Base-by-base conservation (phyloP, 2,113 vertebrate species). In the Talpa occidentalis region DNA sequence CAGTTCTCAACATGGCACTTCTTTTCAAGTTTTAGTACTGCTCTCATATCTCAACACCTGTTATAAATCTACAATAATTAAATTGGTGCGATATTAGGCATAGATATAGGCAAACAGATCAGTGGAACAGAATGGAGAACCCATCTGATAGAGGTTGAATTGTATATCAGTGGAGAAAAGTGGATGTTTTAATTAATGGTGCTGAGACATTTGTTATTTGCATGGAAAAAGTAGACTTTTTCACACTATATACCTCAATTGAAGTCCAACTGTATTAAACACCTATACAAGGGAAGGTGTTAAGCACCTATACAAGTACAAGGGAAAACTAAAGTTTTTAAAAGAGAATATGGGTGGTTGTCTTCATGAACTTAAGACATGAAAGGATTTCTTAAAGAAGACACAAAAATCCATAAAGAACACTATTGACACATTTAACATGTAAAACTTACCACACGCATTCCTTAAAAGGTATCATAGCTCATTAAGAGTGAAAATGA, bases 1-100 rank as follows among this genome's bases (percentile, higher is more conserved):
- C 66, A 72, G n/a, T 92, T 93, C 70, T 97, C 62, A 28, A 66
- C 6, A 28, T 24, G 52, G 21, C 30, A 17, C 21, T 94, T 69
- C 14, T 37, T 92, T 91, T 94, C 52, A 87, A 72, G 26, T 67
- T 93, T 21, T 22, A 77, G 35, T 47, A 40, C 19, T 72, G 6
- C 12, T 88, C 21, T 86, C n/a, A 0, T 49, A n/a, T 49, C n/a
- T 85, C 54, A 62, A 44, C 15, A 42, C 19, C 32, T 83, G 21
- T n/a, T 90, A 40, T 54, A 60, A 87, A 72, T 72, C 44, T 54
- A 30, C 6, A 72, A 19, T n/a, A 76, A 77, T 42, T 62, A 70
- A 92, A n/a, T 42, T 17, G 60, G 59, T 19, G 12, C 62, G 49
- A 15, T 87, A 4, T 15, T 16, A 19, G 9, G 9, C 47, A 66